Conservation (phyloP, 37 sponge, comb jelly and placozoan genomes). For the Mnemiopsis leidyi region DNA sequence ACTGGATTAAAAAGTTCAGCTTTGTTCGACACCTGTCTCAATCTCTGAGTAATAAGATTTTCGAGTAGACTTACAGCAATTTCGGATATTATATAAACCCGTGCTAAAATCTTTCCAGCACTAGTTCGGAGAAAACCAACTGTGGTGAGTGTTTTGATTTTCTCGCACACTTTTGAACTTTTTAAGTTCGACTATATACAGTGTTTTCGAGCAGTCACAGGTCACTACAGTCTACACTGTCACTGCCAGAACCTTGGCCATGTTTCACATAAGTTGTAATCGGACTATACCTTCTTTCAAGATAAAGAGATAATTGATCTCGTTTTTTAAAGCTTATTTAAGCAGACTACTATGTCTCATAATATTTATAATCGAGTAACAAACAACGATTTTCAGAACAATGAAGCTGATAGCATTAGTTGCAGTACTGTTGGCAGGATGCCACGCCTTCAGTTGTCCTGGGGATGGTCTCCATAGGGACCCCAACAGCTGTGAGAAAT, state of each 20-base stretch:
- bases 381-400: not conserved
- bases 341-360: too few relatives aligned
- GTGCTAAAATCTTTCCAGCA: not conserved
- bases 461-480: conserved; percentile 19
- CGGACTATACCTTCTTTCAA: too few relatives aligned
- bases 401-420: not conserved
- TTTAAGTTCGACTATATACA: too few relatives aligned
- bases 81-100: not conserved
- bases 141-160: not conserved
- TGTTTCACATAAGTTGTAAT: too few relatives aligned
- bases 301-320: too few relatives aligned
- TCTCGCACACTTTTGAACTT: not conserved
- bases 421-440: not conserved
- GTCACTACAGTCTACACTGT: too few relatives aligned
- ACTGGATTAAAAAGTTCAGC: not conserved
- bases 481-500: conserved; percentile 35
- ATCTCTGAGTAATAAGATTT: not conserved
- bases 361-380: too few relatives aligned
- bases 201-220: too few relatives aligned
- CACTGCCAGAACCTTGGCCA: too few relatives aligned
- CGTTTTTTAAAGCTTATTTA: not conserved
- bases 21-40: not conserved
- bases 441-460: not conserved
- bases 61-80: not conserved
- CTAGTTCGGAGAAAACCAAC: not conserved